Evolutionary conservation across 2,113 vertebrate species (phyloP).

Genomic region (Hoplias malabaricus): DNA sequence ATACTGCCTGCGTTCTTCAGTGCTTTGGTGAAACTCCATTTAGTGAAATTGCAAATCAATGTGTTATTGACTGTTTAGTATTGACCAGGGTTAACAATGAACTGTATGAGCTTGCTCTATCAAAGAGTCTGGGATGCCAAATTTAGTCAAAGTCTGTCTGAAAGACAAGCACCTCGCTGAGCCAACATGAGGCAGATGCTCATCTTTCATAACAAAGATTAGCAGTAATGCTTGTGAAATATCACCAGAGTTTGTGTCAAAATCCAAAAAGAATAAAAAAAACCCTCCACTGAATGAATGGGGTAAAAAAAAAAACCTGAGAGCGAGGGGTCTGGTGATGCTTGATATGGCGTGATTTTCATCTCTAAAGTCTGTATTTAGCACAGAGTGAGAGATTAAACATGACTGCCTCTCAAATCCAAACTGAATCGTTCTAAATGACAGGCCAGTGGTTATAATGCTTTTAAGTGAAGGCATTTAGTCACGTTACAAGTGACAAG

Average conservation of each 20-base stretch:
- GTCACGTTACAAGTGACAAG: slow-evolving; percentile 9
- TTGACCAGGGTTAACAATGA: slow-evolving; percentile 14
- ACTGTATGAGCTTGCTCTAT: slow-evolving; percentile 10
- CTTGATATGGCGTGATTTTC: slow-evolving; percentile 10
- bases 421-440: slow-evolving; percentile 19
- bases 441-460: slow-evolving; percentile 4
- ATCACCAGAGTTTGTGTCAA: not conserved
- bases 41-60: slow-evolving; percentile 38
- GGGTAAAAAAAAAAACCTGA: not conserved
- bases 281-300: not conserved
- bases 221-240: not conserved
- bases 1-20: not conserved
- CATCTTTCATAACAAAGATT: not conserved
- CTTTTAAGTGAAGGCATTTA: slow-evolving; percentile 20
- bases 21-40: slow-evolving; percentile 24
- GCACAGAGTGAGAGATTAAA: slow-evolving; percentile 32
- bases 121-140: slow-evolving; percentile 13
- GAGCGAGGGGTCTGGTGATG: not conserved
- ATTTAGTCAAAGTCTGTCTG: slow-evolving; percentile 19
- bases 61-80: slow-evolving; percentile 29
- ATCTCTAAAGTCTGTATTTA: not conserved
- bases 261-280: no score
- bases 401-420: slow-evolving; percentile 33
- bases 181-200: not conserved
- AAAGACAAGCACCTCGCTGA: slow-evolving; percentile 17